phyloP scores from a whole-genome alignment of 2,797 vertebrate genomes.

The Xiphophorus birchmanni region DNA sequence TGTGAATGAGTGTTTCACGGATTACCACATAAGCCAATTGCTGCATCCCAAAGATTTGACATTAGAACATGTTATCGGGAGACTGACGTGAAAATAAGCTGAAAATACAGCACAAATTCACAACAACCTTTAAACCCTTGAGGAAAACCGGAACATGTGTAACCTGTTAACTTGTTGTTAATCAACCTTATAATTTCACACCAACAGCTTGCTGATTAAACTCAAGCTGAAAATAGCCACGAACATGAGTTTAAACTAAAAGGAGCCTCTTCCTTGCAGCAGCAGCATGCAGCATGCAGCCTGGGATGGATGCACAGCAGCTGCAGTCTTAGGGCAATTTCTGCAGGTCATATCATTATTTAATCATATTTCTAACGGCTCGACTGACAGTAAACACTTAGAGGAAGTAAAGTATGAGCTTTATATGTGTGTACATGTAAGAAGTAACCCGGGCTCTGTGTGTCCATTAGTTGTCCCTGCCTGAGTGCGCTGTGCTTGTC shows the following conservation, averaged over 20 bases:
- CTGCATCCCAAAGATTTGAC: neutral
- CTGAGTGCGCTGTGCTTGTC: constrained; percentile 31
- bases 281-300: constrained; percentile 32
- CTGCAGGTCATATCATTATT: constrained; percentile 20
- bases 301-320: constrained; percentile 28
- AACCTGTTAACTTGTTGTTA: neutral
- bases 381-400: neutral
- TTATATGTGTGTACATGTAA: neutral
- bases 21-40: neutral
- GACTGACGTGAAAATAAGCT: neutral
- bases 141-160: neutral
- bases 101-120: neutral
- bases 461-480: constrained; percentile 33
- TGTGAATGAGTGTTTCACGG: neutral
- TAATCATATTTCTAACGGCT: neutral
- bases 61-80: neutral
- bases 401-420: neutral
- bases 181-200: neutral
- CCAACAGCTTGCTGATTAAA: neutral
- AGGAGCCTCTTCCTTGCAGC: neutral
- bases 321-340: constrained; percentile 22
- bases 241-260: neutral
- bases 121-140: neutral
- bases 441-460: neutral
- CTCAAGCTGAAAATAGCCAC: neutral